A percentile compares a stretch with the other conserved stretches of the same genome.
These are phyloP conservation scores for Chionodraco myersi DNA, from an alignment of 2,113 vertebrate genomes.

Conservation along the genomic window DNA sequence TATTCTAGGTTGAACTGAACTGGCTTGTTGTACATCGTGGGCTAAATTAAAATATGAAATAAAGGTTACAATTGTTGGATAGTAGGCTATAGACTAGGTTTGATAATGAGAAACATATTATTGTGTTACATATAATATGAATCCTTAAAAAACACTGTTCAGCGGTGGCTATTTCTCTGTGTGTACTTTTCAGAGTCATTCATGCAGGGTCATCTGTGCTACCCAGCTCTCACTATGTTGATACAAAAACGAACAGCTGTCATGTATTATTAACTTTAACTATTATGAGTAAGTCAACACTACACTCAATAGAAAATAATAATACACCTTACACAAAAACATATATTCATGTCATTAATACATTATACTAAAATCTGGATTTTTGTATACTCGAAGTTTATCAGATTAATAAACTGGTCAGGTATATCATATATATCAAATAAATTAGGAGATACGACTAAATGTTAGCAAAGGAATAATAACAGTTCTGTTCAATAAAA, in stretches of 20 bases:
- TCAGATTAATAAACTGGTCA: neutral
- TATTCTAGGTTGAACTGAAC: neutral
- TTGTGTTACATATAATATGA: neutral
- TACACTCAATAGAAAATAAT: neutral
- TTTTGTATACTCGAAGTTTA: neutral
- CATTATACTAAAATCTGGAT: too few species aligned
- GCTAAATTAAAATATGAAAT: neutral
- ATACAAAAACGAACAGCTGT: neutral
- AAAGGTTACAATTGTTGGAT: neutral
- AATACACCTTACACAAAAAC: neutral
- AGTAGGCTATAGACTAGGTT: too few species aligned
- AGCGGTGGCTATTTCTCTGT: neutral
- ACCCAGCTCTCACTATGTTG: neutral
- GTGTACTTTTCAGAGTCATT: conserved; percentile 2
- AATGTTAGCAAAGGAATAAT: neutral
- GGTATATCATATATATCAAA: neutral
- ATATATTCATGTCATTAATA: neutral
- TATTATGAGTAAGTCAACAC: neutral
- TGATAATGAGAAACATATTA: neutral
- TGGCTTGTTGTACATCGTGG: neutral
- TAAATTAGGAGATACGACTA: neutral
- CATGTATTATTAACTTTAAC: neutral
- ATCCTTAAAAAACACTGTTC: neutral
- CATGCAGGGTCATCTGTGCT: neutral
- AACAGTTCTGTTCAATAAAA: neutral